Evolutionary conservation across 2,113 vertebrate species (phyloP).

Genomic region (Microtus ochrogaster): DNA sequence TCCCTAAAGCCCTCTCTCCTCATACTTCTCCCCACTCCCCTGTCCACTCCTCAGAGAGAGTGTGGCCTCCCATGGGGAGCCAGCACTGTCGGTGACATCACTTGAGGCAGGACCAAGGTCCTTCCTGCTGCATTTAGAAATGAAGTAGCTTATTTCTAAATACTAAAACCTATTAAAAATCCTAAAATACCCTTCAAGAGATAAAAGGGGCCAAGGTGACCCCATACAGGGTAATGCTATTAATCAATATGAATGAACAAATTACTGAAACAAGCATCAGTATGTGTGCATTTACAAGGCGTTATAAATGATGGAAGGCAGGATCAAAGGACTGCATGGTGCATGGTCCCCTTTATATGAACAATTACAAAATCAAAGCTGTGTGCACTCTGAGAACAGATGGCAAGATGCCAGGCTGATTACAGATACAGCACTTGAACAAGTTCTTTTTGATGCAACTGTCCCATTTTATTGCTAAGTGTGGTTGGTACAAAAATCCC

Average conservation of each 20-base stretch:
- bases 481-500: background rate
- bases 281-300: background rate
- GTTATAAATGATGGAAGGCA: background rate
- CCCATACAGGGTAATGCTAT: background rate
- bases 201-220: background rate
- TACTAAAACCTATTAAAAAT: background rate
- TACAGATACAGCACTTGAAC: background rate
- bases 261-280: background rate
- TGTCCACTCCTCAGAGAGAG: too few relatives aligned
- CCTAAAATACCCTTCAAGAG: background rate
- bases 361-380: background rate
- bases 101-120: too few relatives aligned
- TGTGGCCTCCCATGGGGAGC: too few relatives aligned
- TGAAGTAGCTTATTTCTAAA: background rate
- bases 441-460: background rate
- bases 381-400: background rate
- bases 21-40: too few relatives aligned
- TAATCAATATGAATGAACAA: background rate
- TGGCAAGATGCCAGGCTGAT: background rate
- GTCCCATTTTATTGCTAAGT: rapidly evolving
- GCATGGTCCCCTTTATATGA: background rate
- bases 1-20: too few relatives aligned
- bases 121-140: too few relatives aligned
- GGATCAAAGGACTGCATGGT: background rate
- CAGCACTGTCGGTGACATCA: too few relatives aligned